Evolutionary conservation across 1,140 invertebrate genomes (phyloP).

Genomic region (Chironomus tepperi): DNA sequence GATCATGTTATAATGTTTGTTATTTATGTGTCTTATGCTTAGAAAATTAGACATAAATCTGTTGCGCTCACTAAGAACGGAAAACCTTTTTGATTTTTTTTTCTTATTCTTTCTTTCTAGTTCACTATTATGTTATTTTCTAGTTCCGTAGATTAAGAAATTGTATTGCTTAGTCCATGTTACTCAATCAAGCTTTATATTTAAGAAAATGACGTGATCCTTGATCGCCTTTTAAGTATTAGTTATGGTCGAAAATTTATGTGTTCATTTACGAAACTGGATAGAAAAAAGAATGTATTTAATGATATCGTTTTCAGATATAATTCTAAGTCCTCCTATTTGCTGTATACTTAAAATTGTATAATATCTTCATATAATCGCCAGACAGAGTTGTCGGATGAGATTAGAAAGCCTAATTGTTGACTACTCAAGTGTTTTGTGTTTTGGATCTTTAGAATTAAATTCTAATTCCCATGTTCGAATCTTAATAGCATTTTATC

Average conservation of each 20-base stretch:
- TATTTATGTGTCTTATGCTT: conserved; percentile 18
- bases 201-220: conserved; percentile 5
- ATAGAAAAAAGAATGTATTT: not conserved
- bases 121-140: not conserved
- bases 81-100: conserved; percentile 15
- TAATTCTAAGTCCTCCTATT: not conserved
- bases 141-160: conserved; percentile 19
- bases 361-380: not conserved
- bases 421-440: too few species aligned
- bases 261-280: not conserved
- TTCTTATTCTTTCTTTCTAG: not conserved
- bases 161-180: too few species aligned
- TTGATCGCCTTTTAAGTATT: conserved; percentile 8
- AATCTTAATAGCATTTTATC: too few species aligned
- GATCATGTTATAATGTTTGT: conserved; percentile 24
- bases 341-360: too few species aligned
- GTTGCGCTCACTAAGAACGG: conserved; percentile 8
- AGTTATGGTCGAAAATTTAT: conserved; percentile 14
- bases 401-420: too few species aligned
- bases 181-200: too few species aligned
- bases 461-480: too few species aligned
- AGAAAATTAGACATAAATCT: conserved; percentile 22
- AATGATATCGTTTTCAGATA: conserved; percentile 1
- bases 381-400: too few species aligned
- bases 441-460: too few species aligned